phyloP scores from a whole-genome alignment of 2,888 invertebrate species.

The Dryocosmus kuriphilus region DNA sequence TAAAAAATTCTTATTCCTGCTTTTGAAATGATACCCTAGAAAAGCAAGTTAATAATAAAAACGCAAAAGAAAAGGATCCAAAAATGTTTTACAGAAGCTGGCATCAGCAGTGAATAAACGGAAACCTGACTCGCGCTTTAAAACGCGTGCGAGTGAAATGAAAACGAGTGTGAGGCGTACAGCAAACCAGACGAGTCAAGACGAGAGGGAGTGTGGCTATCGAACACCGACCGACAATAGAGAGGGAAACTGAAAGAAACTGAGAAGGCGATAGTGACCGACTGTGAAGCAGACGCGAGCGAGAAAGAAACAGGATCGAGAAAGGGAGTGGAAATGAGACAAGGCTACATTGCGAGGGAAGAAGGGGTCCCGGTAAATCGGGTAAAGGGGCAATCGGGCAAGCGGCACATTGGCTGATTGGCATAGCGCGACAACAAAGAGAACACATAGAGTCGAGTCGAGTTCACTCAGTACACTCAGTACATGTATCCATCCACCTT shows the following conservation, averaged over 20 bases:
- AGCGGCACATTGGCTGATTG: not conserved
- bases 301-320: conserved; percentile 33
- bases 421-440: conserved; percentile 42
- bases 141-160: conserved; percentile 42
- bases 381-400: conserved; percentile 24
- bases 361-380: conserved; percentile 27
- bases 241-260: conserved; percentile 42
- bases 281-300: conserved; percentile 41
- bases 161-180: conserved; percentile 43
- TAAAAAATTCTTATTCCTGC: too few species aligned
- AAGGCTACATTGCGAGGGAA: conserved; percentile 41
- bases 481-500: not conserved
- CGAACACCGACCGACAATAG: not conserved
- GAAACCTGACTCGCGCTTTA: not conserved
- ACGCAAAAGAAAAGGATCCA: not conserved
- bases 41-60: not conserved
- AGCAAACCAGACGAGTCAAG: conserved; percentile 16
- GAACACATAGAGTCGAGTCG: conserved; percentile 19
- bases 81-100: conserved; percentile 11
- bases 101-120: conserved; percentile 1
- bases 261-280: conserved; percentile 42
- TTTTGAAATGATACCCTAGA: not conserved
- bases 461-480: conserved; percentile 18
- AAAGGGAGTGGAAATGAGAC: conserved; percentile 20
- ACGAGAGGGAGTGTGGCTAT: conserved; percentile 36